Evolutionary conservation across 1,140 invertebrate species (phyloP).

Genomic region (Hermetia illucens): DNA sequence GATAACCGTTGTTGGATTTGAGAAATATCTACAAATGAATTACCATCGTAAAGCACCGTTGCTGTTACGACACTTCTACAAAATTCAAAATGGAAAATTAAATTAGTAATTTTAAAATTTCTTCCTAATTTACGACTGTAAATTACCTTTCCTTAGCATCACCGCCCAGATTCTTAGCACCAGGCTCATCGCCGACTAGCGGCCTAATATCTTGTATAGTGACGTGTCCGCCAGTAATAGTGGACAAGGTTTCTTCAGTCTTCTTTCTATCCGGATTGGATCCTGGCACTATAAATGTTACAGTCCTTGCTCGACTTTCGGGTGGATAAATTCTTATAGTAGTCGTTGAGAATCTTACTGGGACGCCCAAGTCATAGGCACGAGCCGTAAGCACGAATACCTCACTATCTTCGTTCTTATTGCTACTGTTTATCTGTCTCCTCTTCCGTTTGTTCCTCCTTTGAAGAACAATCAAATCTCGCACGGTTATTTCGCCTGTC

Average conservation of each 20-base stretch:
- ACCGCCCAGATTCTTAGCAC: slow-evolving; percentile 19
- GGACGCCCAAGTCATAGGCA: slow-evolving; percentile 68
- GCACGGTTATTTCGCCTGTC: slow-evolving; percentile 47
- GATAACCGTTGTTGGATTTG: slow-evolving; percentile 45
- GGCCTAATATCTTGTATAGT: slow-evolving; percentile 57
- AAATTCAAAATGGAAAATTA: slow-evolving; percentile 10
- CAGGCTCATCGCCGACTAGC: slow-evolving; percentile 34
- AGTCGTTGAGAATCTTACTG: slow-evolving; percentile 49
- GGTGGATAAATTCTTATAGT: slow-evolving; percentile 52
- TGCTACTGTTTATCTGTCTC: slow-evolving; percentile 24
- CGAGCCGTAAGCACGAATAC: slow-evolving; percentile 49
- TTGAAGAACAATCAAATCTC: slow-evolving; percentile 23
- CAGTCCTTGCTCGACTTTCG: slow-evolving; percentile 47
- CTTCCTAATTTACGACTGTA: neutral
- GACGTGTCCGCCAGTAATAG: slow-evolving; percentile 61
- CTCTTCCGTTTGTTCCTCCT: slow-evolving; percentile 25
- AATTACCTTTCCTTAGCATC: slow-evolving; percentile 13
- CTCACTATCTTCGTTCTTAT: slow-evolving; percentile 33
- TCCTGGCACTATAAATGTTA: slow-evolving; percentile 64
- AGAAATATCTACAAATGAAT: slow-evolving; percentile 49
- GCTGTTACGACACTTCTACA: slow-evolving; percentile 62
- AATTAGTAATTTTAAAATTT: slow-evolving; percentile 5
- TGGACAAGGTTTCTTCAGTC: slow-evolving; percentile 54
- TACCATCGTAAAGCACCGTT: slow-evolving; percentile 51
- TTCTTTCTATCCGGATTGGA: slow-evolving; percentile 52